phyloP scores from a whole-genome alignment of 1,140 invertebrate species.

The Hylaeus anthracinus region DNA sequence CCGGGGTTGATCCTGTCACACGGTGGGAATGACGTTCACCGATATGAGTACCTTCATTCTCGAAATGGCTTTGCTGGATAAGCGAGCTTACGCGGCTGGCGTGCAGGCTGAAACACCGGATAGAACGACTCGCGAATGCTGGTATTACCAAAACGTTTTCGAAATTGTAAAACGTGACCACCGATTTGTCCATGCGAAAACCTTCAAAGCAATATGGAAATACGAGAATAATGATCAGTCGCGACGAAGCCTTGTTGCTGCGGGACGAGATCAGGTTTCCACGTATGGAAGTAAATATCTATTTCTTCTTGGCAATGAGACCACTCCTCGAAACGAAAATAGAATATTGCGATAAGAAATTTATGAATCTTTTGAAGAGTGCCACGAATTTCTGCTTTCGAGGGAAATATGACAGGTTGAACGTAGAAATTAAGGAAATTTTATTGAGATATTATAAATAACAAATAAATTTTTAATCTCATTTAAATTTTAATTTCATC shows the following conservation, averaged over 20 bases:
- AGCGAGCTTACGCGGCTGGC: conserved; percentile 26
- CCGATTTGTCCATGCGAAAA: conserved; percentile 30
- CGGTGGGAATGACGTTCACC: conserved; percentile 42
- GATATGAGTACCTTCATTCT: conserved; percentile 51
- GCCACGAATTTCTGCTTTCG: no score
- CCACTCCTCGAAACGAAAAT: no score
- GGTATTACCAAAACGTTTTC: conserved; percentile 40
- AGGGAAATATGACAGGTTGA: no score
- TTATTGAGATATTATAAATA: no score
- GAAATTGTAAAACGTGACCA: conserved; percentile 38
- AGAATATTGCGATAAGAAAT: neutral
- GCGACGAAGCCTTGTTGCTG: neutral
- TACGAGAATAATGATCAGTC: conserved; percentile 21
- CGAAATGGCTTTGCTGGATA: conserved; percentile 45
- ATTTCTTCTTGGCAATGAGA: no score
- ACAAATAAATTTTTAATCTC: no score
- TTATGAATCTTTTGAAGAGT: no score
- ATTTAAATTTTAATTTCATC: no score
- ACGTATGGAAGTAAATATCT: no score
- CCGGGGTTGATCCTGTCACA: conserved; percentile 42
- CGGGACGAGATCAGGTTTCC: neutral
- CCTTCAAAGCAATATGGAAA: conserved; percentile 48
- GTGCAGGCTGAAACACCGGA: conserved; percentile 7
- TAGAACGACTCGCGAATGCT: conserved; percentile 28
- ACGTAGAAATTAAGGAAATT: no score